Conservation (phyloP, 2,888 invertebrate genomes). For the Heliconius hortense region DNA sequence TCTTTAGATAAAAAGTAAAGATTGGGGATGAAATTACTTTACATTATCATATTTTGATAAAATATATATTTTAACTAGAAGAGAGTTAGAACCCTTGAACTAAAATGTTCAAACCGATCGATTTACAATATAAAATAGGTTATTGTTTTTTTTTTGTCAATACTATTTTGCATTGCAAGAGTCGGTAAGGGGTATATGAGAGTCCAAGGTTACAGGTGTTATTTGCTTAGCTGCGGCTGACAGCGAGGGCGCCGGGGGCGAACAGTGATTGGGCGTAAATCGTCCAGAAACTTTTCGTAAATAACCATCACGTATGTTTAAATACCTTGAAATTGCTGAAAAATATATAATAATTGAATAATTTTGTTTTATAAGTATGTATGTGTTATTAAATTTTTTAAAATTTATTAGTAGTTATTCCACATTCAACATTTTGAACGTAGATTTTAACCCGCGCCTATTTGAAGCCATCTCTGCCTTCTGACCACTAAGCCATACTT, state of each 20-base stretch:
- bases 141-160: slow-evolving; percentile 8
- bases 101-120: not conserved
- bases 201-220: slow-evolving; percentile 59
- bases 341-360: slow-evolving; percentile 11
- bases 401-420: not conserved
- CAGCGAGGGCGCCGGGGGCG: slow-evolving; percentile 46
- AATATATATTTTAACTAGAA: too few relatives aligned
- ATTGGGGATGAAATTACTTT: too few relatives aligned
- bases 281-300: slow-evolving; percentile 54
- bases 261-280: slow-evolving; percentile 59
- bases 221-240: slow-evolving; percentile 39
- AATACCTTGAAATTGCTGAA: slow-evolving; percentile 19
- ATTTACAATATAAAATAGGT: not conserved
- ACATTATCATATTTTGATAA: too few relatives aligned
- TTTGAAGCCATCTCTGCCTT: too few relatives aligned
- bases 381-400: too few relatives aligned
- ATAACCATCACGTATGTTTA: slow-evolving; percentile 26
- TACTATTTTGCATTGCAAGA: slow-evolving; percentile 19
- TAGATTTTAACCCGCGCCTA: too few relatives aligned
- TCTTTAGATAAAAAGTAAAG: too few relatives aligned
- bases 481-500: too few relatives aligned
- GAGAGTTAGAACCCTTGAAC: too few relatives aligned
- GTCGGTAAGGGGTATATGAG: not conserved
- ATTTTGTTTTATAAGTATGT: not conserved
- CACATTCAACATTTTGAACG: too few relatives aligned